Conservation (phyloP, 2,797 vertebrate species). For the Cynopterus sphinx region DNA sequence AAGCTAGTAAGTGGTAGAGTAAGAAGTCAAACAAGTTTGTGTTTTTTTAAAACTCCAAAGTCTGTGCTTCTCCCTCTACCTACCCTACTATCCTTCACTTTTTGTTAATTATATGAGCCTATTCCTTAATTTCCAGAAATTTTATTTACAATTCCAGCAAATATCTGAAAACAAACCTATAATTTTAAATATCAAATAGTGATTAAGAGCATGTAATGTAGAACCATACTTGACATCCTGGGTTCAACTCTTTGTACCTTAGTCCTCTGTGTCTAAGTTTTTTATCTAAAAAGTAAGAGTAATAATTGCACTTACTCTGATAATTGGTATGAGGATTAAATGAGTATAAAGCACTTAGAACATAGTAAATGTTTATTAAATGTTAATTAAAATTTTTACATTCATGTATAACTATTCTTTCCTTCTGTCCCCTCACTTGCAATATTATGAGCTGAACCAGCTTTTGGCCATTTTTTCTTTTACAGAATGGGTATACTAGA, state of each 20-base stretch:
- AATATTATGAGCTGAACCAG: background rate
- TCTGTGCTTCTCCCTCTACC: background rate
- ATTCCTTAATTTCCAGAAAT: conserved; percentile 17
- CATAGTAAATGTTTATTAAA: background rate
- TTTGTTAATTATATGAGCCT: background rate
- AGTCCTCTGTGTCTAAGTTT: background rate
- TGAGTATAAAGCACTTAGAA: background rate
- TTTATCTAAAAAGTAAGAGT: background rate
- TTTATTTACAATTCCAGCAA: background rate
- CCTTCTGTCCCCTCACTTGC: background rate
- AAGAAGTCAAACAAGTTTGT: background rate
- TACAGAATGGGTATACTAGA: background rate
- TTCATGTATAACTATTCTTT: background rate
- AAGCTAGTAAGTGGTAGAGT: background rate
- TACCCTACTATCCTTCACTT: background rate
- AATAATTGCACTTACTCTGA: background rate
- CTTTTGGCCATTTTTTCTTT: background rate
- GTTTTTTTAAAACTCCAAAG: background rate
- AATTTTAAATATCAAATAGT: background rate
- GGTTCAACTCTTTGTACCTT: background rate
- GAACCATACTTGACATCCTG: background rate
- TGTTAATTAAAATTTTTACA: background rate
- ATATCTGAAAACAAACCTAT: conserved; percentile 28
- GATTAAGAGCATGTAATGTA: background rate
- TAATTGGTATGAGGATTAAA: background rate